A percentile compares a stretch with the other conserved stretches of the same genome.
Evolutionary conservation across 2,797 vertebrate species (phyloP).

Genomic region (Coregonus ussuriensis): DNA sequence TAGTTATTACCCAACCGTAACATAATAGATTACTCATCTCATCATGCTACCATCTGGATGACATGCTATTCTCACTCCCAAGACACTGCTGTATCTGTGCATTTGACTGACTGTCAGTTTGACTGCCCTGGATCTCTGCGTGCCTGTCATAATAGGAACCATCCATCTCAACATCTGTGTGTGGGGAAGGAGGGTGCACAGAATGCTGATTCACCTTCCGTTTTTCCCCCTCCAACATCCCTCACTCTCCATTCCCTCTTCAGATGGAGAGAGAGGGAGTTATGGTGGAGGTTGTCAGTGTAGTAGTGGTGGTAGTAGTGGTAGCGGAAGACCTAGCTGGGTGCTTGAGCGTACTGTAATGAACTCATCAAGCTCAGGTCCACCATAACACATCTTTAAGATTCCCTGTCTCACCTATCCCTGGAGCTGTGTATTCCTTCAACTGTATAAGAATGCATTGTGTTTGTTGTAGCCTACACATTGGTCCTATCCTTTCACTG

Average conservation of each 20-base stretch:
- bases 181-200: slow-evolving; percentile 52
- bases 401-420: neutral
- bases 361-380: slow-evolving; percentile 11
- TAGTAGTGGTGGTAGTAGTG: neutral
- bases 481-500: neutral
- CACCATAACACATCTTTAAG: slow-evolving; percentile 24
- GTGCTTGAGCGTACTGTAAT: neutral
- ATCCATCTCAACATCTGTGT: slow-evolving; percentile 36
- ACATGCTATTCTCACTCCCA: neutral
- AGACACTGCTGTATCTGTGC: neutral
- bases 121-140: neutral
- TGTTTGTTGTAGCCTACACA: neutral
- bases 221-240: slow-evolving; percentile 44
- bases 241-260: slow-evolving; percentile 5
- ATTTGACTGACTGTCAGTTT: neutral
- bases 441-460: neutral
- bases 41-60: neutral
- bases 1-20: neutral
- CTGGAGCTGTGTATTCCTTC: neutral
- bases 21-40: neutral
- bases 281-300: neutral
- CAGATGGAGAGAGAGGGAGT: neutral
- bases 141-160: neutral
- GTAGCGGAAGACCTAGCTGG: too few species aligned
- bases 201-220: slow-evolving; percentile 72